phyloP scores from a whole-genome alignment of 2,113 vertebrate genomes.

The Myotis yumanensis region DNA sequence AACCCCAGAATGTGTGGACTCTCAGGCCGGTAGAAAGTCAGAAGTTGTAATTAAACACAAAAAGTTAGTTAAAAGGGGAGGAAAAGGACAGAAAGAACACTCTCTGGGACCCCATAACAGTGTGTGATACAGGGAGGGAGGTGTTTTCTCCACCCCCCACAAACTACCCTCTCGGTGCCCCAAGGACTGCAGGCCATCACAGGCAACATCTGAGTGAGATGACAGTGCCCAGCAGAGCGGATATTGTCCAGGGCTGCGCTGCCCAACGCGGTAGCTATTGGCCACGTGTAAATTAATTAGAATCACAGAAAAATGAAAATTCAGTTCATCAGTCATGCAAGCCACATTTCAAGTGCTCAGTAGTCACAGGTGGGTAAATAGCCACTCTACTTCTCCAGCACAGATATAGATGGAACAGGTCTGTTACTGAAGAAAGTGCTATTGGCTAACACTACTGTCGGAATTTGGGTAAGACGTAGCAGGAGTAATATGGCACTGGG shows the following conservation, averaged over 20 bases:
- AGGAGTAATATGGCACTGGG: background rate
- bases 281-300: background rate
- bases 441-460: fast-evolving
- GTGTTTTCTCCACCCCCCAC: background rate
- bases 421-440: background rate
- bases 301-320: background rate
- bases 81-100: background rate
- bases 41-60: background rate
- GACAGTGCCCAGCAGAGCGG: fast-evolving
- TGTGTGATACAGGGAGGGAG: background rate
- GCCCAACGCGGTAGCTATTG: fast-evolving
- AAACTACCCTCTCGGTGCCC: background rate
- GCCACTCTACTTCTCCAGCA: background rate
- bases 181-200: background rate
- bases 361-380: background rate
- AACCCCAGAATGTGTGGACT: background rate
- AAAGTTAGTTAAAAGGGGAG: background rate
- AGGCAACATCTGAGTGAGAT: background rate
- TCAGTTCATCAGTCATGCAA: background rate
- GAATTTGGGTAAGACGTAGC: fast-evolving
- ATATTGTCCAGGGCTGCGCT: background rate
- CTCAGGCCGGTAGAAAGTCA: background rate
- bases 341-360: background rate
- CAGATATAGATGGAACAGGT: background rate
- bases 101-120: background rate